phyloP scores from a whole-genome alignment of 2,113 vertebrate species.

The Carollia perspicillata region DNA sequence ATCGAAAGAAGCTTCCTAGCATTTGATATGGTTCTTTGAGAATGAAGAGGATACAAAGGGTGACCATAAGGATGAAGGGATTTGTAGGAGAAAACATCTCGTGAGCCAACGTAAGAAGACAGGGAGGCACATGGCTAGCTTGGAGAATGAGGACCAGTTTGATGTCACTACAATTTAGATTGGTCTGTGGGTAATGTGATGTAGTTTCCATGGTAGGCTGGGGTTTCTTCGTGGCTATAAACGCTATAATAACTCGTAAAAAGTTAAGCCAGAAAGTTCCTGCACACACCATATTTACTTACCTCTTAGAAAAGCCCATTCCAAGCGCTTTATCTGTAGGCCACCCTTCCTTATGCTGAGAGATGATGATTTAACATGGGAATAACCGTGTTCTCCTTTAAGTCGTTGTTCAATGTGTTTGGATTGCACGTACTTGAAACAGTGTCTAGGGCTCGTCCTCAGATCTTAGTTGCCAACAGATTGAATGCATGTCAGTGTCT shows the following conservation, averaged over 20 bases:
- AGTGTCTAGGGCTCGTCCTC: background rate
- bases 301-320: background rate
- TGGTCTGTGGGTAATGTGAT: background rate
- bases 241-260: background rate
- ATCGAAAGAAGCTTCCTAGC: background rate
- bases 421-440: background rate
- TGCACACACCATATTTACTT: background rate
- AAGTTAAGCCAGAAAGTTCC: background rate
- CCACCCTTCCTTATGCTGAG: background rate
- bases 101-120: background rate
- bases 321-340: background rate
- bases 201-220: background rate
- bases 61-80: background rate
- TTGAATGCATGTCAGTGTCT: background rate
- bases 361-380: background rate
- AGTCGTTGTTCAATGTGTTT: background rate
- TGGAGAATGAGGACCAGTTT: background rate
- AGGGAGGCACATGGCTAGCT: accelerated
- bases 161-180: background rate
- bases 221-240: background rate
- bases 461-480: background rate
- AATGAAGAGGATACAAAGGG: background rate
- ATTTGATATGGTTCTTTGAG: background rate
- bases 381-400: background rate
- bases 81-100: background rate